Base-by-base conservation (phyloP, 2,113 vertebrate species). In the Neomonachus schauinslandi region DNA sequence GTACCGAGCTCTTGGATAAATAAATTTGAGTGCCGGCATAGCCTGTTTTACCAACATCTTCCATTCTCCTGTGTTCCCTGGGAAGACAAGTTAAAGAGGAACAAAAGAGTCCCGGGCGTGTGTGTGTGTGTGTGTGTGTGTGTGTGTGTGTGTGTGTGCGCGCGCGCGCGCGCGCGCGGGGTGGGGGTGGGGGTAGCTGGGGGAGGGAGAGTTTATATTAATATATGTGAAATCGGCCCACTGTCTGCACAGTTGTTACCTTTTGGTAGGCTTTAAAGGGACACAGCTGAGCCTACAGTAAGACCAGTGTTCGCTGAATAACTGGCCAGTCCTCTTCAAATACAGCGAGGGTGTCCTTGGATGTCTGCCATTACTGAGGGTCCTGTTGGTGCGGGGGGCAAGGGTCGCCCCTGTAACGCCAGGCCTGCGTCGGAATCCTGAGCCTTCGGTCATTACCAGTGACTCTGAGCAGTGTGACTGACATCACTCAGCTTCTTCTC, bases 241-340 rank as follows among this genome's bases (percentile, higher is more conserved):
- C 4, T 31, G 6, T 39, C 33, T 36, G 11, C 59, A 16, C 22
- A 33, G 57, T 22, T 71, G 49, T 49, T 57, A 51, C 53, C 26
- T 88, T 93, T 63, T 77, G 63, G 7, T 57, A 88, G 77, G 49
- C 42, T 87, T 77, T 85, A 63, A 85, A n/a, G 7, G 49, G 74
- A 55, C 53, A 61, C 81, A 39, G 28, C 21, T 39, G 85, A 39
- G 19, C 14, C 79, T 61, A n/a, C 4, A 76, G 57, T 69, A n/a
- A 71, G 39, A 46, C 10, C 67, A 14, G 49, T 21, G 77, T 79
- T 77, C 10, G 28, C 19, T 1, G 59, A 59, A 0, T 91, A 84
- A 49, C 53, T n/a, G 61, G 26, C 61, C 57, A 18, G 51, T 55
- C n/a, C 14, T 85, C 72, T 71, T 51, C 33, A 36, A 7, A 8